Conservation (phyloP, 2,797 vertebrate genomes). For the Manis pentadactyla region DNA sequence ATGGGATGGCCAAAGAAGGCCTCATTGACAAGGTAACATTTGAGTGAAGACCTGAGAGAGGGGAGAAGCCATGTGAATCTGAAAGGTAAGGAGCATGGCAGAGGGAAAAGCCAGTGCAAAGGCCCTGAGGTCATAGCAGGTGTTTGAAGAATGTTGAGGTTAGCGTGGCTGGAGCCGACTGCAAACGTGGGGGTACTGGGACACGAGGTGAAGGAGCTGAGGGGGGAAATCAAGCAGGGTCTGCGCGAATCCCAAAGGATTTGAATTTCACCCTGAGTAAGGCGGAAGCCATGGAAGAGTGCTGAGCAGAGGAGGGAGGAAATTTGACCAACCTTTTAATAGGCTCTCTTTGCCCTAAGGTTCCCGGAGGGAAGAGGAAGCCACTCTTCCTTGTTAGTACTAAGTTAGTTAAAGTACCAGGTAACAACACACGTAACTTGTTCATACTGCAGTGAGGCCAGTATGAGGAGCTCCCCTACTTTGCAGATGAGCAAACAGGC, state of each 20-base stretch:
- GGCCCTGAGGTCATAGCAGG: neutral
- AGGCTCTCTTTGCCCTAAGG: neutral
- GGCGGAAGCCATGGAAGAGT: neutral
- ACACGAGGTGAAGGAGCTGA: neutral
- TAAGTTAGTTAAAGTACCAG: too few relatives aligned
- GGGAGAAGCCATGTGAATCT: neutral
- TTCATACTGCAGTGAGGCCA: neutral
- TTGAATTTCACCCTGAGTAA: neutral
- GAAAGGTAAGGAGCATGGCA: too few relatives aligned
- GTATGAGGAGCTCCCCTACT: neutral
- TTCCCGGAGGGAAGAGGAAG: neutral
- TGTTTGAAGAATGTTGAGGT: neutral
- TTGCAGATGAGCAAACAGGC: neutral
- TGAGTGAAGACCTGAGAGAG: neutral
- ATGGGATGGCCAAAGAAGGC: neutral
- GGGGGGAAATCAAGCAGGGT: neutral
- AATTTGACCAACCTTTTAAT: constrained; percentile 1
- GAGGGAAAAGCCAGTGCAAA: neutral
- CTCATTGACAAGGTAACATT: neutral
- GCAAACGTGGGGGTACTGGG: neutral
- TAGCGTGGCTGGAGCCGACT: neutral
- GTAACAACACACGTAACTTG: neutral
- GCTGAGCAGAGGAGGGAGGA: neutral
- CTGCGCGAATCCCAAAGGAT: neutral
- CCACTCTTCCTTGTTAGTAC: too few relatives aligned